Conservation (phyloP, 1,140 invertebrate genomes). For the Cydia splendana region DNA sequence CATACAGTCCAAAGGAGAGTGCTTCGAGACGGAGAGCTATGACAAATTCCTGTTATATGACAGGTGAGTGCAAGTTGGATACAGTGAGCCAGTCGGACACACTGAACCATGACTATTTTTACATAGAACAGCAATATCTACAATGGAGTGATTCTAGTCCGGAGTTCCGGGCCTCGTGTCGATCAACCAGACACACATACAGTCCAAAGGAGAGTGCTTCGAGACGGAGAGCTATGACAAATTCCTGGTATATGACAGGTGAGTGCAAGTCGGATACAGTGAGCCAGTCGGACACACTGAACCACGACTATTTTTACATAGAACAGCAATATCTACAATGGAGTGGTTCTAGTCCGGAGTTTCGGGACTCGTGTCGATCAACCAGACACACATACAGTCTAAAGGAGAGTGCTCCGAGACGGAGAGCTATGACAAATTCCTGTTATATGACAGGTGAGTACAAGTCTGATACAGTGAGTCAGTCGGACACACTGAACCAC, state of each 20-base stretch:
- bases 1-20: conserved; percentile 88
- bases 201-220: conserved; percentile 87
- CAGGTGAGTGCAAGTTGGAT: conserved; percentile 80
- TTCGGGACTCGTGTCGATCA: conserved; percentile 83
- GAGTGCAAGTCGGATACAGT: conserved; percentile 62
- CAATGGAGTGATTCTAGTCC: conserved; percentile 85
- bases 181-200: conserved; percentile 86
- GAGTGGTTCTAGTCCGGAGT: conserved; percentile 88
- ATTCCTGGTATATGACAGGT: conserved; percentile 88
- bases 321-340: no score
- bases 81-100: no score
- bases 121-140: no score
- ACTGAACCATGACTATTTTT: no score
- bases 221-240: conserved; percentile 86
- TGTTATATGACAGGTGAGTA: conserved; percentile 87
- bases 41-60: conserved; percentile 89
- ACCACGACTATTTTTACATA: no score
- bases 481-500: no score
- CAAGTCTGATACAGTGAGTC: not conserved
- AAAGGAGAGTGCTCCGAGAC: conserved; percentile 88
- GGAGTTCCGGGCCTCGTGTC: conserved; percentile 83
- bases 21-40: conserved; percentile 84
- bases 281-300: no score
- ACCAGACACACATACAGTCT: conserved; percentile 85
- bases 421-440: conserved; percentile 86